Evolutionary conservation across 23 tunicate genomes (phyloP).

Genomic region (Botrylloides violaceus): DNA sequence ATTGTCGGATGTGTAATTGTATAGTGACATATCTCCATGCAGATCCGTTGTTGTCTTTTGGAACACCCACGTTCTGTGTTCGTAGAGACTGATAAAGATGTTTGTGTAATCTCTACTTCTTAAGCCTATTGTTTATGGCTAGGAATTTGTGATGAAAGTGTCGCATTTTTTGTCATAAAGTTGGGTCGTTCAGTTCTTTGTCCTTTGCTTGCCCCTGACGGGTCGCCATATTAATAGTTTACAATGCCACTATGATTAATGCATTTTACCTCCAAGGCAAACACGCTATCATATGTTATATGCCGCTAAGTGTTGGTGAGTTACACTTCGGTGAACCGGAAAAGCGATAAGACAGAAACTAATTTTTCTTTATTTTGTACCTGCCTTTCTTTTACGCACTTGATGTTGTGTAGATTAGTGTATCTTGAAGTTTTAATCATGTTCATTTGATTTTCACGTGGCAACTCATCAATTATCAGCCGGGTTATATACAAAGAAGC

Average conservation of each 20-base stretch:
- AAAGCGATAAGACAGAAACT: background rate
- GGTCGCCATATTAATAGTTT: slow-evolving; percentile 1
- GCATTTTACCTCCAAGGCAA: slow-evolving; percentile 1
- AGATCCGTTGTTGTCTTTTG: background rate
- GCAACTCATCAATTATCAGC: too few relatives aligned
- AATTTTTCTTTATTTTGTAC: background rate
- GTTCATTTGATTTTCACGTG: background rate
- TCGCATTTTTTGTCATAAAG: slow-evolving; percentile 1
- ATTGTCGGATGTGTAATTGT: too few relatives aligned
- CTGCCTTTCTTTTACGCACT: background rate
- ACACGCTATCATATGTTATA: background rate
- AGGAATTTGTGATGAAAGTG: background rate
- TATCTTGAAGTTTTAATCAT: background rate
- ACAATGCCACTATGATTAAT: background rate
- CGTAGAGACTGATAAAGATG: background rate
- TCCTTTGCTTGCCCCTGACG: slow-evolving; percentile 2
- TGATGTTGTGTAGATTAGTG: background rate
- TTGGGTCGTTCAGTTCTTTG: background rate
- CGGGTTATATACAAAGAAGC: too few relatives aligned
- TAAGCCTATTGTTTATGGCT: background rate
- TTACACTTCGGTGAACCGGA: background rate
- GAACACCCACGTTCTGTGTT: background rate
- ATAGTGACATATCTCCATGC: too few relatives aligned
- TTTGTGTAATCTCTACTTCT: slow-evolving; percentile 1
- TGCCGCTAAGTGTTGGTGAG: background rate